A percentile compares a stretch with the other conserved stretches of the same genome.
Evolutionary conservation across 1,140 invertebrate species (phyloP).

Genomic region (Bombyx mori): DNA sequence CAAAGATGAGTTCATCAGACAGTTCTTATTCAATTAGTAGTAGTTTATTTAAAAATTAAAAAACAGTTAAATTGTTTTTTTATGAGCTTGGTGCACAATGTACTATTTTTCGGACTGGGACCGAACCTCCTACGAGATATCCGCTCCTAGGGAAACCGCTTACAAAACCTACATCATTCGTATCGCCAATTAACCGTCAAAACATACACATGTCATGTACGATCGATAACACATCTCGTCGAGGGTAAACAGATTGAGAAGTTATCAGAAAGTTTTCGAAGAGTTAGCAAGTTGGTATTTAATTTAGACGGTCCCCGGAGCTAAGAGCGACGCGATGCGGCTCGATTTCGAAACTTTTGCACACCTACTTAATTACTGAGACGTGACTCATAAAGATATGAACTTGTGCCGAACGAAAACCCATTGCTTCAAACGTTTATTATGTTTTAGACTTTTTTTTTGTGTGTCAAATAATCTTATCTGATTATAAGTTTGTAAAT

Average conservation of each 20-base stretch:
- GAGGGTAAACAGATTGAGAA: slow-evolving; percentile 7
- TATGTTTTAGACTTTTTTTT: not conserved
- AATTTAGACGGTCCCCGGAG: slow-evolving; percentile 6
- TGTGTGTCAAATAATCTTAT: not conserved
- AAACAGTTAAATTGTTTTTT: too few species aligned
- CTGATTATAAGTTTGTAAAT: not conserved
- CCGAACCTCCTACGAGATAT: not conserved
- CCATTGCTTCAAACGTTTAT: not conserved
- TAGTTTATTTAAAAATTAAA: too few species aligned
- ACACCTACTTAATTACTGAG: slow-evolving; percentile 7
- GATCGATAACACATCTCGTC: slow-evolving; percentile 5
- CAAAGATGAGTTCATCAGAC: too few species aligned
- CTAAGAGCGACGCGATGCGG: not conserved
- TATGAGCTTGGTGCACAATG: too few species aligned
- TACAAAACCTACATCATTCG: too few species aligned
- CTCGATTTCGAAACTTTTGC: slow-evolving; percentile 6
- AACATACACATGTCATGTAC: not conserved
- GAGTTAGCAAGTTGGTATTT: slow-evolving; percentile 10
- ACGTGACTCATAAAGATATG: not conserved
- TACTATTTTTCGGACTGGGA: too few species aligned
- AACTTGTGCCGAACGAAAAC: not conserved
- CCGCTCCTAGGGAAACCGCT: not conserved
- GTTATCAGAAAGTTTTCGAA: slow-evolving; percentile 6
- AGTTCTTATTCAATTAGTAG: too few species aligned
- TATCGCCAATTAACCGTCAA: not conserved